Base-by-base conservation (phyloP, 92 coral and sea anemone genomes). In the Metridium senile region DNA sequence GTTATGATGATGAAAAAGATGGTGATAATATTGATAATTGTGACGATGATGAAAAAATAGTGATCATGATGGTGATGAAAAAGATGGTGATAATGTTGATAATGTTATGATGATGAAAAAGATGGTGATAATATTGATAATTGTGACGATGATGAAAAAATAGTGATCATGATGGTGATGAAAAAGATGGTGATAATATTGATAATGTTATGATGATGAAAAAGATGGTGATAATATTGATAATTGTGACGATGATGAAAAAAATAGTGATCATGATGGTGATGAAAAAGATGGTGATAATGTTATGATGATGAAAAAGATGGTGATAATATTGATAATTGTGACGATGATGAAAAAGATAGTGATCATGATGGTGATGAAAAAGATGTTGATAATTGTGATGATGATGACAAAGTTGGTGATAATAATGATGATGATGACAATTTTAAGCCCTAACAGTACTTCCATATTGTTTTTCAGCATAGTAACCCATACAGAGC, bases 401-500 rank as follows among this genome's bases (percentile, higher is more conserved):
- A 39, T 39, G 6, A 13, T 39, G 13, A 39, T 4, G 49, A 39
- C n/a, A n/a, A 6, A 6, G 49, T 4, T 39, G 49, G 6, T 4
- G 49, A 39, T 39, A 39, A 39, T 19, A 6, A n/a, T n/a, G n/a
- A n/a, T n/a, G n/a, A n/a, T n/a, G n/a, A n/a, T n/a, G n/a, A n/a
- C n/a, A n/a, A n/a, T n/a, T 6, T 58, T 27, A 58, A 3, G 4
- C 10, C 9, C 7, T 18, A 58, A 6, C 49, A 39, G 49, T 39
- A 4, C 13, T 39, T 6, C 13, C 17, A 20, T 54, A 3, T 3
- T 20, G 3, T 20, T 54, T 83, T 72, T 31, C 85, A 91, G 97
- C 78, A 86, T 20, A 65, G 83, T 59, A 91, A 94, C 79, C 97
- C 93, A 11, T 94, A 91, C 85, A 91, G 98, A 39, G 88, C 88